These are phyloP conservation scores for Gortyna flavago DNA, from an alignment of 2,888 invertebrate species.

Conservation along the genomic window DNA sequence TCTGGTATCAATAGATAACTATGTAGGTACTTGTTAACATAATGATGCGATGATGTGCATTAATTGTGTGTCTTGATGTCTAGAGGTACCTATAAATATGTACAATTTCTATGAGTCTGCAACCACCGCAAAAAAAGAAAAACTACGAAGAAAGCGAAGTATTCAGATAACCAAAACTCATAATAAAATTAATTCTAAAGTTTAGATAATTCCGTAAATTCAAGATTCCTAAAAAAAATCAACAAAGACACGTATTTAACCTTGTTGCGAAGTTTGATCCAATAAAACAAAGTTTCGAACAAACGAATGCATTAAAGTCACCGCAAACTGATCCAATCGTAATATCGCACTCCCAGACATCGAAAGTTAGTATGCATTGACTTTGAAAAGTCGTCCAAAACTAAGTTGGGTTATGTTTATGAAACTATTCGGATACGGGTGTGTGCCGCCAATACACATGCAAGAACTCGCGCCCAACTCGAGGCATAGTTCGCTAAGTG, in stretches of 20 bases:
- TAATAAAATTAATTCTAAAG: not conserved
- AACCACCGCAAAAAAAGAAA: not conserved
- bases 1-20: not conserved
- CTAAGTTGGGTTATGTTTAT: constrained; percentile 90
- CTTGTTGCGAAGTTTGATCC: constrained; percentile 85
- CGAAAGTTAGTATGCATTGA: constrained; percentile 90
- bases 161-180: not conserved
- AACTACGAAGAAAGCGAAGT: not conserved
- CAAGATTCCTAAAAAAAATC: constrained; percentile 66
- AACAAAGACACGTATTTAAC: constrained; percentile 82
- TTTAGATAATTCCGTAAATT: constrained; percentile 23
- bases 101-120: not conserved
- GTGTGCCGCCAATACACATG: constrained; percentile 89
- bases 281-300: constrained; percentile 89
- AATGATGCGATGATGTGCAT: not conserved
- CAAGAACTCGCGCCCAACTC: constrained; percentile 90
- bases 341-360: constrained; percentile 89
- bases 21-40: not conserved
- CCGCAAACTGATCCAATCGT: constrained; percentile 89
- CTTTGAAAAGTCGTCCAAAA: constrained; percentile 90
- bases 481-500: constrained; percentile 90
- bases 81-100: too few species aligned
- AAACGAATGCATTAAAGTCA: constrained; percentile 90
- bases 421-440: constrained; percentile 90
- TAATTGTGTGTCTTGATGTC: not conserved